Evolutionary conservation across 1,140 invertebrate species (phyloP).

Genomic region (Oreohelix idahoensis): DNA sequence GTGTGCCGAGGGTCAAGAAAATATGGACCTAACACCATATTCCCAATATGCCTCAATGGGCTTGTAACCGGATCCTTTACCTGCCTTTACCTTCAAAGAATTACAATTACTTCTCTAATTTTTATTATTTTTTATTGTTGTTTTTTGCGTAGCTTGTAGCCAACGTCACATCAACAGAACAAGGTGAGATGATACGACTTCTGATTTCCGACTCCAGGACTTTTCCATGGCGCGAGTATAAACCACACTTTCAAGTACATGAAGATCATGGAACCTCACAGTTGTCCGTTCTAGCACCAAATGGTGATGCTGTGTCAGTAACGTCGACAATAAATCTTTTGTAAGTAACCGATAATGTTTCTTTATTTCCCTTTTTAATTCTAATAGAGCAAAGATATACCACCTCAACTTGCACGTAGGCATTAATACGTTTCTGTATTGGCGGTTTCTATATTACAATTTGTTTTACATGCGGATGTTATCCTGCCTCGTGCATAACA

Average conservation of each 20-base stretch:
- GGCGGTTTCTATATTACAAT: too few species aligned
- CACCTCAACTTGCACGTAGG: too few species aligned
- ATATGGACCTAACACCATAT: too few species aligned
- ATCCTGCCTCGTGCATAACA: too few species aligned
- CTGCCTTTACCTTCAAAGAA: too few species aligned
- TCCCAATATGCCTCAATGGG: too few species aligned
- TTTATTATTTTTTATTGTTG: background rate
- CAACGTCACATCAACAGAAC: slow-evolving; percentile 79
- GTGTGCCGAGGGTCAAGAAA: too few species aligned
- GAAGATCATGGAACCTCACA: slow-evolving; percentile 85
- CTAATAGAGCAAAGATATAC: too few species aligned
- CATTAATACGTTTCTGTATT: too few species aligned
- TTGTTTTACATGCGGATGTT: too few species aligned
- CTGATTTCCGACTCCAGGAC: slow-evolving; percentile 73
- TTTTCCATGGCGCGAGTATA: slow-evolving; percentile 80
- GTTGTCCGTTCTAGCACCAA: slow-evolving; percentile 85
- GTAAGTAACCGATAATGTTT: slow-evolving; percentile 77
- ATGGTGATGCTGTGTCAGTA: slow-evolving; percentile 93
- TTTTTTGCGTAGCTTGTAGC: slow-evolving; percentile 74
- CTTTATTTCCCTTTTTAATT: too few species aligned
- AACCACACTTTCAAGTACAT: slow-evolving; percentile 64
- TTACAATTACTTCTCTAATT: background rate
- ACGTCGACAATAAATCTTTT: slow-evolving; percentile 89
- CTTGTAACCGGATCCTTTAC: too few species aligned
- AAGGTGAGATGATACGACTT: slow-evolving; percentile 62